Base-by-base conservation (phyloP, 2,888 invertebrate genomes). In the Temnothorax ravouxi region DNA sequence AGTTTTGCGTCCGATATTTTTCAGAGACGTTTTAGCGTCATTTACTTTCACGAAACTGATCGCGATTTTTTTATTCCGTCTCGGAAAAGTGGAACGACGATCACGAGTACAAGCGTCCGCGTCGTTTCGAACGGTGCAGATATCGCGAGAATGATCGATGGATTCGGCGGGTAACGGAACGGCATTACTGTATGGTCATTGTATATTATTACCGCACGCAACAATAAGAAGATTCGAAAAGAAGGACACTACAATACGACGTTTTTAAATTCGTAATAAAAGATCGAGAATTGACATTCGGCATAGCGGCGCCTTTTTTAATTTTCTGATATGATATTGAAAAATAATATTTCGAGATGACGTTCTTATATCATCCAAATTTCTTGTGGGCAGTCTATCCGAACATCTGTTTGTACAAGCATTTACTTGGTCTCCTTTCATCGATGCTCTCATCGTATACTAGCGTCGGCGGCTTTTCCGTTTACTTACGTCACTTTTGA, bases 121-220 rank as follows among this genome's bases (percentile, higher is more conserved):
- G n/a, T 34, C 11, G 52, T 71, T 79, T 71, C 47, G 18, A 59
- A 59, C 44, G 34, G 21, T n/a, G 59, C 25, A 25, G 25, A 54
- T 64, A 75, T 62, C 54, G 44, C 61, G 15, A 11, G 54, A 25
- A 79, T 61, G 85, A 83, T 83, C 41, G 67, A 86, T 72, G 67
- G 52, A 84, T 88, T 87, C 81, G 86, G 74, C 83, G 86, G 79
- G 25, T 88, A 88, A 88, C 87, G 88, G 88, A 72, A 84, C 80
- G 9, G n/a, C n/a, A 4, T 52, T 64, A 25, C 8, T 25, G 44
- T 25, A 21, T 25, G n/a, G 47, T 13, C 52, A 25, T 1, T 6
- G 25, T 64, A 52, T 52, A n/a, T 76, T n/a, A 66, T 76, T 77
- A 54, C n/a, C 5, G 18, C 21, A 18, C n/a, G 41, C 41, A 25